Evolutionary conservation across 2,113 vertebrate species (phyloP).

Genomic region (Gopherus flavomarginatus): DNA sequence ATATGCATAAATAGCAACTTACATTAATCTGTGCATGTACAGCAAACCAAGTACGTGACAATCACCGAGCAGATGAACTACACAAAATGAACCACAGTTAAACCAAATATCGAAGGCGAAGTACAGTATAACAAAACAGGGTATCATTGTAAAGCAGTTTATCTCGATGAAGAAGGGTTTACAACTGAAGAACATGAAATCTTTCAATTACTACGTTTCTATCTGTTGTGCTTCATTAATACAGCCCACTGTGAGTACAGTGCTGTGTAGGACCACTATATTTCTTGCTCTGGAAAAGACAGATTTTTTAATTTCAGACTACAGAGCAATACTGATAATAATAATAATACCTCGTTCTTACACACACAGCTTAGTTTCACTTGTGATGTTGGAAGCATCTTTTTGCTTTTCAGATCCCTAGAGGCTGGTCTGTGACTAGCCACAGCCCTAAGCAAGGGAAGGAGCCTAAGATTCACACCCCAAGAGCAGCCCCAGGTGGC

Average conservation of each 20-base stretch:
- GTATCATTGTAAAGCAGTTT: background rate
- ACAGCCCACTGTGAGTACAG: background rate
- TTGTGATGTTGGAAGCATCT: background rate
- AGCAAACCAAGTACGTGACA: background rate
- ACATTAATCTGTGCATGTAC: background rate
- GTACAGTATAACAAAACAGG: background rate
- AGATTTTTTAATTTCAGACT: background rate
- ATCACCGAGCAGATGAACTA: background rate
- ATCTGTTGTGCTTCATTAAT: background rate
- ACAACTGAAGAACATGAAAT: background rate
- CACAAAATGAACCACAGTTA: background rate
- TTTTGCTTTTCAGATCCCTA: background rate
- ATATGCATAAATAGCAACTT: background rate
- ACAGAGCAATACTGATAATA: background rate
- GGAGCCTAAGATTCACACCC: background rate
- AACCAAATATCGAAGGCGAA: background rate
- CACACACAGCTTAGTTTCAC: background rate
- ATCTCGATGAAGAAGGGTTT: background rate
- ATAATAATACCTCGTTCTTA: background rate
- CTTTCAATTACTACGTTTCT: background rate
- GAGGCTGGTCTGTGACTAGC: background rate
- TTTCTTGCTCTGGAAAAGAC: constrained; percentile 2
- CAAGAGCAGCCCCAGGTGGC: background rate
- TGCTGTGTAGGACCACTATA: background rate
- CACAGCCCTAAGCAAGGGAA: background rate